Evolutionary conservation across 2,888 invertebrate genomes (phyloP).

Genomic region (Cephus runcator): DNA sequence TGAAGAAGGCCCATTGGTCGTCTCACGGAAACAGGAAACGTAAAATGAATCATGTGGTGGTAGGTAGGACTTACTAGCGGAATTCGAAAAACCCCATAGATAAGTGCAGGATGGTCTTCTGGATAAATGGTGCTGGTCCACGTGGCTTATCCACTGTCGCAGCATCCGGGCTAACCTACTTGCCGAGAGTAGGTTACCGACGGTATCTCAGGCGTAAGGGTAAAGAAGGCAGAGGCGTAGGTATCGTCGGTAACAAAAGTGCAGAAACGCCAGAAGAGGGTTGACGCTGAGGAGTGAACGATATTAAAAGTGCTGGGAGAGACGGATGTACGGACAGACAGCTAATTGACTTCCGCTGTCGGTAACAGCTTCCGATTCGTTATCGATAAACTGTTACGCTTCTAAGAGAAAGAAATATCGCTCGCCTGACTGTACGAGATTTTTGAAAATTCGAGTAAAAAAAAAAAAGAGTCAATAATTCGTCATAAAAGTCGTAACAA

Average conservation of each 20-base stretch:
- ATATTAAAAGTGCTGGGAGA: not conserved
- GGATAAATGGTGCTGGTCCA: not conserved
- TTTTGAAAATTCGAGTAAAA: constrained; percentile 1
- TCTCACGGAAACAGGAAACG: not conserved
- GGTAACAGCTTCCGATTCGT: not conserved
- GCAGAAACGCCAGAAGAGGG: not conserved
- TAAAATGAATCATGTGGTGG: not conserved
- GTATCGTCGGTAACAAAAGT: not conserved
- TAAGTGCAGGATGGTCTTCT: not conserved
- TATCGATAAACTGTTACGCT: not conserved
- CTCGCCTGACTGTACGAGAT: not conserved
- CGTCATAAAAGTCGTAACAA: not conserved
- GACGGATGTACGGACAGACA: not conserved
- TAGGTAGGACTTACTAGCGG: not conserved
- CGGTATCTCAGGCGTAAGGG: not conserved
- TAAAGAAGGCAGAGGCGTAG: not conserved
- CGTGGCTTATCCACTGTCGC: not conserved
- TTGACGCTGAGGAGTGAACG: not conserved
- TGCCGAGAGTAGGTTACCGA: not conserved
- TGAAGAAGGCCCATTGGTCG: not conserved
- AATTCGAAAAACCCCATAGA: not conserved
- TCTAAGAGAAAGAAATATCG: not conserved
- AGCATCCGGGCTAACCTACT: not conserved
- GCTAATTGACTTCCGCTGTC: not conserved
- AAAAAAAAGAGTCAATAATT: not conserved